These are phyloP conservation scores for Anodontia alba DNA, from an alignment of 2,888 invertebrate genomes.

Conservation along the genomic window DNA sequence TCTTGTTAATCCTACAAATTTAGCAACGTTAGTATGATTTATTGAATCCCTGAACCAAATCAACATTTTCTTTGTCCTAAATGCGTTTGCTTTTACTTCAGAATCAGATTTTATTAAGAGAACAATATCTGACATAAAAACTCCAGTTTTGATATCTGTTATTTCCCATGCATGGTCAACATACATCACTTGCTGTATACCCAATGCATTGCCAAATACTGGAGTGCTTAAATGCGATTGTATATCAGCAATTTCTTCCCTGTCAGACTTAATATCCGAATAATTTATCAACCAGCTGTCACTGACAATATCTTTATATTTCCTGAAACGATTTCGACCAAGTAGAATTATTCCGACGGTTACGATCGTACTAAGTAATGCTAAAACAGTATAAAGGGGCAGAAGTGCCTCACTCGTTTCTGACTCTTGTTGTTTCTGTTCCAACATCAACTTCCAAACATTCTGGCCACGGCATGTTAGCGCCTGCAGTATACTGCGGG, in stretches of 20 bases:
- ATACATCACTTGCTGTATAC: too few species aligned
- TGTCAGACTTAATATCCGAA: slow-evolving; percentile 75
- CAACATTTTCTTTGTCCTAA: too few species aligned
- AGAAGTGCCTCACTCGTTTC: slow-evolving; percentile 58
- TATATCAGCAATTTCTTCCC: slow-evolving; percentile 47
- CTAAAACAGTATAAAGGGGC: slow-evolving; percentile 47
- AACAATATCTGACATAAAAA: too few species aligned
- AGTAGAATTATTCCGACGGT: slow-evolving; percentile 49
- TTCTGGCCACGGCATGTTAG: slow-evolving; percentile 71
- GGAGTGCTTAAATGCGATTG: background rate
- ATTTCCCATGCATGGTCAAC: too few species aligned
- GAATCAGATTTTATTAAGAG: too few species aligned
- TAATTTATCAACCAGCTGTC: slow-evolving; percentile 76
- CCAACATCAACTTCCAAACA: slow-evolving; percentile 65
- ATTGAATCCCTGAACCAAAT: too few species aligned
- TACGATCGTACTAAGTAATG: slow-evolving; percentile 58
- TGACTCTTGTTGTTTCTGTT: slow-evolving; percentile 61
- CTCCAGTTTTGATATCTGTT: too few species aligned
- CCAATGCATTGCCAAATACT: background rate
- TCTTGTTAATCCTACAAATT: too few species aligned
- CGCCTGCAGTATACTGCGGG: slow-evolving; percentile 61
- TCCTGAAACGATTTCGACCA: slow-evolving; percentile 65
- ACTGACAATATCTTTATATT: slow-evolving; percentile 70
- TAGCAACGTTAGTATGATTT: too few species aligned
- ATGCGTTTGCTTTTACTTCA: too few species aligned